Percentiles rank a stretch among this genome's conserved stretches.
Conservation (phyloP, 2,888 invertebrate genomes). For the Ophion costatus region DNA sequence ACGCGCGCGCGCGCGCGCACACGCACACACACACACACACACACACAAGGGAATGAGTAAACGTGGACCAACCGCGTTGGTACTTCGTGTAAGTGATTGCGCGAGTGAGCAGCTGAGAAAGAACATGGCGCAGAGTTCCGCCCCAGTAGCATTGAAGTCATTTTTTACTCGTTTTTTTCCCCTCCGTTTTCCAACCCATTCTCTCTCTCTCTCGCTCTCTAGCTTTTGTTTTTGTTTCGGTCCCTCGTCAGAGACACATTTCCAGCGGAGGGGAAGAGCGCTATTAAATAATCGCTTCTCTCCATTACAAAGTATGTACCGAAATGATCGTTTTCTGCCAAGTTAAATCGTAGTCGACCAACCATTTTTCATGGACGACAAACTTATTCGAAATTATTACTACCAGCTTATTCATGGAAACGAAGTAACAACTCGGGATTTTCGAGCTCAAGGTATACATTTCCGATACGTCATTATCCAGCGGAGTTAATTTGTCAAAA, state of each 20-base stretch:
- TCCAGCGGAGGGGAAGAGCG: neutral
- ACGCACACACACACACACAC: constrained; percentile 1
- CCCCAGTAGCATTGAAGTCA: constrained; percentile 25
- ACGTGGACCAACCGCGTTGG: constrained; percentile 61
- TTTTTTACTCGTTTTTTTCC: constrained; percentile 15
- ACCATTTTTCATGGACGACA: neutral
- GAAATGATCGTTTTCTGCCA: neutral
- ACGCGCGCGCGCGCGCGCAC: too few relatives aligned
- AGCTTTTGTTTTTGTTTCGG: constrained; percentile 25
- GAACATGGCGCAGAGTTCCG: constrained; percentile 1
- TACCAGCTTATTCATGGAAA: too few relatives aligned
- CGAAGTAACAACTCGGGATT: too few relatives aligned
- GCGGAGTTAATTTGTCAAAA: too few relatives aligned
- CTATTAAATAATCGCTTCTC: constrained; percentile 17
- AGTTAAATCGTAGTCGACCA: neutral
- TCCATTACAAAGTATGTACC: neutral
- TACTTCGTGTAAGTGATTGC: constrained; percentile 69
- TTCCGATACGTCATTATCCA: too few relatives aligned
- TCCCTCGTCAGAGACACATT: constrained; percentile 17
- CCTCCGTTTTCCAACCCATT: neutral
- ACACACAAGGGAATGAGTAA: constrained; percentile 33
- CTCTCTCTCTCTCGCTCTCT: constrained; percentile 3
- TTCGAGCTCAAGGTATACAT: too few relatives aligned
- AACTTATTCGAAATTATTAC: neutral
- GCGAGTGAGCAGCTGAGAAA: constrained; percentile 43